phyloP scores from a whole-genome alignment of 2,797 vertebrate genomes.

The Hapalemur alaotrensis region DNA sequence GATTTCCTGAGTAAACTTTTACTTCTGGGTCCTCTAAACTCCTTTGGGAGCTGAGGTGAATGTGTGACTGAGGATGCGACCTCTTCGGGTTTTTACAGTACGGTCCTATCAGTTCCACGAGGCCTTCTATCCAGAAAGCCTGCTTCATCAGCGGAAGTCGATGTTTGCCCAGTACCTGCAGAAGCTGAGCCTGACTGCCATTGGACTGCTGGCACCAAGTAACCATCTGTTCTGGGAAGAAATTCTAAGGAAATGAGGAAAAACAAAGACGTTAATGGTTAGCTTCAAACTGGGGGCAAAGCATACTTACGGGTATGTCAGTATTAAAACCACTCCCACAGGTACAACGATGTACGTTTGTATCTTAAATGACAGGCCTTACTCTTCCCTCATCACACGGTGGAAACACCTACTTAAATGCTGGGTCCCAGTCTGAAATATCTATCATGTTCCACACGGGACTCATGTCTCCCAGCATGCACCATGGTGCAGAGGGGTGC shows the following conservation, averaged over 20 bases:
- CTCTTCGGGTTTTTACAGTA: not conserved
- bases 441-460: accelerated
- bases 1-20: not conserved
- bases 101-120: not conserved
- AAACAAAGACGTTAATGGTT: not conserved
- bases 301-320: not conserved
- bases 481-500: accelerated
- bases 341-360: accelerated
- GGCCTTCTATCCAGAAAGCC: not conserved
- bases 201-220: conserved; percentile 97
- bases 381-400: not conserved
- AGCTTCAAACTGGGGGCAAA: not conserved
- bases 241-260: conserved; percentile 88
- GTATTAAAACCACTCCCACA: not conserved
- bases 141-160: not conserved
- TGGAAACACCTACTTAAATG: not conserved
- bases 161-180: conserved; percentile 90
- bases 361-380: not conserved
- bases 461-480: accelerated
- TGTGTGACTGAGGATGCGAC: accelerated
- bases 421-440: accelerated
- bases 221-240: conserved; percentile 99
- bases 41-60: accelerated
- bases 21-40: not conserved
- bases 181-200: conserved; percentile 93